These are phyloP conservation scores for Xanthorhoe spadicearia DNA, from an alignment of 2,888 invertebrate species.

Conservation along the genomic window DNA sequence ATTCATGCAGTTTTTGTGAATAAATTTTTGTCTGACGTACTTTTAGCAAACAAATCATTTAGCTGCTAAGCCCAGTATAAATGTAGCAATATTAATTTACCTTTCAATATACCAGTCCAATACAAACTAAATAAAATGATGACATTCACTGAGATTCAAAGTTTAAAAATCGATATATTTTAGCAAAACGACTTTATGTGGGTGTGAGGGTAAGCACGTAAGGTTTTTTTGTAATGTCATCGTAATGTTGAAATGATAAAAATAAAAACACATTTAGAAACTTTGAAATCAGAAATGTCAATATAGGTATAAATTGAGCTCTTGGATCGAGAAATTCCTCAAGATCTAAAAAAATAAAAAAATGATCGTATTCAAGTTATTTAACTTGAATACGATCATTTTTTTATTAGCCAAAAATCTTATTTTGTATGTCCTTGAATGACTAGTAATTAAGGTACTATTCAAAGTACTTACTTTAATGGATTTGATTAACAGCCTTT, in stretches of 20 bases:
- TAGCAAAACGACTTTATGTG: slow-evolving; percentile 44
- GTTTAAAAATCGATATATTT: slow-evolving; percentile 40
- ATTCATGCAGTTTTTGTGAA: background rate
- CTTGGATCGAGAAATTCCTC: too few relatives aligned
- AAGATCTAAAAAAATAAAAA: too few relatives aligned
- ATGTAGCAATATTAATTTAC: slow-evolving; percentile 10
- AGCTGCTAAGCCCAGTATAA: background rate
- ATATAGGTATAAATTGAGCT: too few relatives aligned
- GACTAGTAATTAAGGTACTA: too few relatives aligned
- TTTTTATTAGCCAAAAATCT: too few relatives aligned
- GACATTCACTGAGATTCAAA: background rate
- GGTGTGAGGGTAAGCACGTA: slow-evolving; percentile 46
- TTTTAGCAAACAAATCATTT: background rate
- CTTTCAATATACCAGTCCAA: slow-evolving; percentile 4
- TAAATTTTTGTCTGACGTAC: background rate
- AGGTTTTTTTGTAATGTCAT: slow-evolving; percentile 52
- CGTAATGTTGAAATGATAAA: background rate
- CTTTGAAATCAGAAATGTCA: too few relatives aligned
- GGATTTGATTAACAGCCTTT: too few relatives aligned
- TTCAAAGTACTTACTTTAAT: too few relatives aligned
- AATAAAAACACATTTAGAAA: too few relatives aligned
- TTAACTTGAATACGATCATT: too few relatives aligned
- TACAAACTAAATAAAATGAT: background rate
- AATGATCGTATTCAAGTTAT: too few relatives aligned
- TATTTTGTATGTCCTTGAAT: too few relatives aligned